Percentiles rank a stretch among this genome's conserved stretches.
Evolutionary conservation across 2,888 invertebrate genomes (phyloP).

Genomic region (Stenotaenia linearis): DNA sequence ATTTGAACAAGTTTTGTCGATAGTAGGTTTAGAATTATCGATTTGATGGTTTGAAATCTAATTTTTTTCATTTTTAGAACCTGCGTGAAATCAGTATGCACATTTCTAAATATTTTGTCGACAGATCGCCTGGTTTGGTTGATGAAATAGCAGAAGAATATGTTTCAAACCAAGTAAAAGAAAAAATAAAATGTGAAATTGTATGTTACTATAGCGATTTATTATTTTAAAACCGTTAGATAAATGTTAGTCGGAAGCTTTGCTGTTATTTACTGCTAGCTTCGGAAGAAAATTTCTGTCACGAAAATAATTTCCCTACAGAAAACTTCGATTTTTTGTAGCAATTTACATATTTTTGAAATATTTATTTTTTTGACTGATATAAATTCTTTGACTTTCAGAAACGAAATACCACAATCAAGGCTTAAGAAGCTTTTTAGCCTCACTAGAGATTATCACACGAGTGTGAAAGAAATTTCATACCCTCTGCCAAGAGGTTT

Average conservation of each 20-base stretch:
- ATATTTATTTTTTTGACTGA: background rate
- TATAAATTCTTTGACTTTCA: background rate
- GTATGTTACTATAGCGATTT: background rate
- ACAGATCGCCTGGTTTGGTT: background rate
- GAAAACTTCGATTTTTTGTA: background rate
- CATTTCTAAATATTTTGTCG: background rate
- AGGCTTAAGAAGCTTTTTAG: background rate
- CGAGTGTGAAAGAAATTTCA: background rate
- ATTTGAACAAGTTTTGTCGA: slow-evolving; percentile 20
- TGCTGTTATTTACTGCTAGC: background rate
- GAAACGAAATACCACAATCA: background rate
- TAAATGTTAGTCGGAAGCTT: background rate
- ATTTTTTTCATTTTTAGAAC: background rate
- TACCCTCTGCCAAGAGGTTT: background rate
- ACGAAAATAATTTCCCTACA: background rate
- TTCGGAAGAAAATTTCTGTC: background rate
- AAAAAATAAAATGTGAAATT: background rate
- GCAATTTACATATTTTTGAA: background rate
- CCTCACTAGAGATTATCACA: background rate
- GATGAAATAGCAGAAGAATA: slow-evolving; percentile 27
- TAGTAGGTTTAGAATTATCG: background rate
- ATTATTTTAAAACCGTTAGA: background rate
- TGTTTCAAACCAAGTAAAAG: background rate
- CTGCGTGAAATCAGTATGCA: slow-evolving; percentile 28
- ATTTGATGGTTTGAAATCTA: background rate